Base-by-base conservation (phyloP, 2,797 vertebrate genomes). In the Delichon dasypus region DNA sequence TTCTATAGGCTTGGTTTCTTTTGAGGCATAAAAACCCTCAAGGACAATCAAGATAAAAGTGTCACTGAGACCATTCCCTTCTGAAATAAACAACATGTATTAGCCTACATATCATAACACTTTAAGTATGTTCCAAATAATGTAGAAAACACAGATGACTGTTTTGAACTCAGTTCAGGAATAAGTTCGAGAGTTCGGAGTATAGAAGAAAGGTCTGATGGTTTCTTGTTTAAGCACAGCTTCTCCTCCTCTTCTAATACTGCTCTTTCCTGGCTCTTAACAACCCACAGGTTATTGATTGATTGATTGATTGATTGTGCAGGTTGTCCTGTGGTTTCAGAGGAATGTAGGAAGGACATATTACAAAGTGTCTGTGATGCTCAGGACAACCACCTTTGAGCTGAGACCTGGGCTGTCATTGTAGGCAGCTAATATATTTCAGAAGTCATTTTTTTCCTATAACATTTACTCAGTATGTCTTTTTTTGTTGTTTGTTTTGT, bases 311-410 rank as follows among this genome's bases (percentile, higher is more conserved):
- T 12, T 38, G 74, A 34, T 19, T 13, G 10, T 48, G 30, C 77
- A 88, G 70, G 68, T 83, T 60, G 72, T 79, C 78, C 64, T 94
- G 65, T 83, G 87, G 64, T 82, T 95, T 91, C 75, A 85, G 34
- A 81, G 67, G 67, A 92, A 94, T 67, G 80, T 73, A 57, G 60
- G 60, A 93, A 75, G 74, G 72, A 86, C 55, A 50, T 91, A 61
- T 51, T 68, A 76, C 53, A 88, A 91, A 1, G 18, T 84, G 70
- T 76, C 74, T 88, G 80, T 90, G 87, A 92, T 85, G 62, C 32
- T 84, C n/a, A 84, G 87, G 55, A 85, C 66, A 91, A 88, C 66
- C 66, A 86, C 50, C 79, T 94, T 90, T 90, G 80, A 94, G 79
- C 57, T 67, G 25, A 89, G 66, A 86, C 48, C 44, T 93, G 36